These are phyloP conservation scores for Octonoba sinensis DNA, from an alignment of 2,888 invertebrate genomes.

Conservation along the genomic window DNA sequence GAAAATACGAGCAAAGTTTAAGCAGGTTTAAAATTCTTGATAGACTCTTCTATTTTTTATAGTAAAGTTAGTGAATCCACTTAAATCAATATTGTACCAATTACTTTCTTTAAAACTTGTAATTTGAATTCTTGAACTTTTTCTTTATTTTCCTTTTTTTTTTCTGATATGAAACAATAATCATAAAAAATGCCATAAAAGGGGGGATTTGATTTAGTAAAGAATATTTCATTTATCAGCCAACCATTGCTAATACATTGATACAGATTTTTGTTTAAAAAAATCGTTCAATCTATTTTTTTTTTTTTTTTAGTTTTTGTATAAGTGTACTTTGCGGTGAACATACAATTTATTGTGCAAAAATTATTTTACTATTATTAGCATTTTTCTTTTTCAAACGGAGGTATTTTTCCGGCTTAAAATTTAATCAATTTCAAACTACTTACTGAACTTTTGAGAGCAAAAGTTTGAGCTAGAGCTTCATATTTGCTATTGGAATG, in stretches of 20 bases:
- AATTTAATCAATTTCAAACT: too few species aligned
- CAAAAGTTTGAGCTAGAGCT: too few species aligned
- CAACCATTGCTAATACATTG: not conserved
- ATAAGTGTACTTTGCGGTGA: too few species aligned
- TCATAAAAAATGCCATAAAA: not conserved
- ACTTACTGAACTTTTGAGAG: too few species aligned
- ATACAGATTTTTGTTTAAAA: not conserved
- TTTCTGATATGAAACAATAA: not conserved
- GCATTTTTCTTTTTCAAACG: too few species aligned
- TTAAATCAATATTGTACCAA: not conserved
- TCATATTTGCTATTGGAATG: too few species aligned
- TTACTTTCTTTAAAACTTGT: not conserved
- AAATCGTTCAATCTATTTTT: not conserved
- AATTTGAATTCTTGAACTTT: not conserved
- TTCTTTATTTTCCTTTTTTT: not conserved
- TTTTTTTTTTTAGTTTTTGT: too few species aligned
- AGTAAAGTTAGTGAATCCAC: not conserved
- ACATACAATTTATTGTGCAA: too few species aligned
- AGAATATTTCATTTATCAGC: not conserved
- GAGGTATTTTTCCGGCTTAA: too few species aligned
- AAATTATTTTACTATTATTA: too few species aligned
- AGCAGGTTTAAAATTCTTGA: slow-evolving; percentile 63
- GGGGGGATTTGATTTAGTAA: not conserved
- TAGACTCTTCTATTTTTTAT: not conserved
- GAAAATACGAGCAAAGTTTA: slow-evolving; percentile 67